Evolutionary conservation across 2,797 vertebrate genomes (phyloP).

Genomic region (Enteromius viviparus): DNA sequence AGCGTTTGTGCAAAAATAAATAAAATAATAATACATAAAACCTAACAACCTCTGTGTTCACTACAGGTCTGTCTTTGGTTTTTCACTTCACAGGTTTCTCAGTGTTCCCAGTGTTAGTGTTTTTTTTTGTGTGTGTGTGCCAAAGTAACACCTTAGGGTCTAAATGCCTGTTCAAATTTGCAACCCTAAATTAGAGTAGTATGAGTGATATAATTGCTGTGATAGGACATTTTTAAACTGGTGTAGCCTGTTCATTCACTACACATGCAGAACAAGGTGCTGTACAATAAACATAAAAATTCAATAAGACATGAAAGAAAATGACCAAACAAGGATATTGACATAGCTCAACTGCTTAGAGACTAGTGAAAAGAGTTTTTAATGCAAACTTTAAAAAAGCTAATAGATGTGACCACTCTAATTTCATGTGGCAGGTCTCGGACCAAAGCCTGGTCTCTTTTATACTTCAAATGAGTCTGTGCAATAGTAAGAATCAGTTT

Average conservation of each 20-base stretch:
- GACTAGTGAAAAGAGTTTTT: background rate
- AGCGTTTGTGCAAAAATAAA: background rate
- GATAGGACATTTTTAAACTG: background rate
- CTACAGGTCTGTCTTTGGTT: too few relatives aligned
- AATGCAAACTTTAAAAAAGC: background rate
- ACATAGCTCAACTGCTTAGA: background rate
- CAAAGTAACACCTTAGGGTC: too few relatives aligned
- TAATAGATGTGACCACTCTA: background rate
- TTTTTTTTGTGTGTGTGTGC: too few relatives aligned
- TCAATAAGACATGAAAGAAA: background rate
- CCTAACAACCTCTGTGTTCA: too few relatives aligned
- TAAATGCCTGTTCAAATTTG: background rate
- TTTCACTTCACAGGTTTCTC: too few relatives aligned
- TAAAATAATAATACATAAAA: too few relatives aligned
- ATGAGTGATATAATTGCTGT: background rate
- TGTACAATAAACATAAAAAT: background rate
- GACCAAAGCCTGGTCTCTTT: background rate
- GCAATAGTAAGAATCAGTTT: background rate
- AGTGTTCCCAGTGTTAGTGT: too few relatives aligned
- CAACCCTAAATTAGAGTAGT: background rate
- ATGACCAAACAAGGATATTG: background rate
- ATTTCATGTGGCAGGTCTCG: background rate
- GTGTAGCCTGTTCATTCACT: background rate
- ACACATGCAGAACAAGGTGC: background rate
- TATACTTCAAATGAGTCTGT: background rate